phyloP scores from a whole-genome alignment of 2,888 invertebrate genomes.

The Julus scanicus region DNA sequence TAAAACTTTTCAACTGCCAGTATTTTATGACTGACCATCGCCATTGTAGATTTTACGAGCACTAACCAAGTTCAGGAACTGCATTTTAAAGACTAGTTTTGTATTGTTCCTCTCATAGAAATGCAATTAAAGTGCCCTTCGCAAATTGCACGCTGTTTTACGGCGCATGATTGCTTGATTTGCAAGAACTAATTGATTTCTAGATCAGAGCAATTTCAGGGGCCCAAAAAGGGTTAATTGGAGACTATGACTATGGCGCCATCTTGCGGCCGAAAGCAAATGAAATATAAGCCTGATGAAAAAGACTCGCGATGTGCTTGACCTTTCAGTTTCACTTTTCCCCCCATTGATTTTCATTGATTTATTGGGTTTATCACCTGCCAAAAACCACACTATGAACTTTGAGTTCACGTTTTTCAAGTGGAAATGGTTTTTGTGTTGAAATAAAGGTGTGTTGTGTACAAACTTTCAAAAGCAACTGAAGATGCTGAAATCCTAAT shows the following conservation, averaged over 20 bases:
- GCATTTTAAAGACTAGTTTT: not conserved
- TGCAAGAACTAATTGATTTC: not conserved
- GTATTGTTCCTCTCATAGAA: not conserved
- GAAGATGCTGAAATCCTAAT: no score
- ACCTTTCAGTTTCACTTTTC: no score
- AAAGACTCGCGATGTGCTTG: no score
- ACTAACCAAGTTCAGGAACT: not conserved
- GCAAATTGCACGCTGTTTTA: not conserved
- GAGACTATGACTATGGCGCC: not conserved
- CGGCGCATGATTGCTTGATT: not conserved
- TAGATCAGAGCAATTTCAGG: not conserved
- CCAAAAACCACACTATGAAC: no score
- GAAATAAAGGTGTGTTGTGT: no score
- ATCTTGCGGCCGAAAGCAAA: not conserved
- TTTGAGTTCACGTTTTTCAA: no score
- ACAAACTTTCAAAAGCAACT: no score
- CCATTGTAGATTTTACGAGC: not conserved
- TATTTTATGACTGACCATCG: not conserved
- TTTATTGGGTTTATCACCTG: no score
- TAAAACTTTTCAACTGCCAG: no score
- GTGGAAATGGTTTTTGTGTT: no score
- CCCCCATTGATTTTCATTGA: no score
- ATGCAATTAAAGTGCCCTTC: constrained; percentile 2
- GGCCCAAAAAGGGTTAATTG: not conserved
- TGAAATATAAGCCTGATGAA: not conserved